Conservation (phyloP, 1,140 invertebrate species). For the Telenomus remus region DNA sequence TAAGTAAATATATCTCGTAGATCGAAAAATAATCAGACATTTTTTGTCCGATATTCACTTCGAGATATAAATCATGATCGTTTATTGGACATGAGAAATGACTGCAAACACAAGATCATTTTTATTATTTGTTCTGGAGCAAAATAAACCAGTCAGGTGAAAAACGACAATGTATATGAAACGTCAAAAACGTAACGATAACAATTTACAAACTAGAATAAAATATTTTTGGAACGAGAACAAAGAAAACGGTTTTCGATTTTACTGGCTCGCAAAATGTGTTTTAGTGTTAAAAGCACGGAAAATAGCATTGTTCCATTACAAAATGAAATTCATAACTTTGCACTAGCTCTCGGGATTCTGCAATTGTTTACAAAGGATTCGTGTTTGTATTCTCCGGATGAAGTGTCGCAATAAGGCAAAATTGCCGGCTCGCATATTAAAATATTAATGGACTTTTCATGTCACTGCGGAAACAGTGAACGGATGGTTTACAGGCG, state of each 20-base stretch:
- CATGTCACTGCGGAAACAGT: slow-evolving; percentile 50
- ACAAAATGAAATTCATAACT: slow-evolving; percentile 21
- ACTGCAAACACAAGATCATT: no score
- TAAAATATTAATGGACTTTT: slow-evolving; percentile 61
- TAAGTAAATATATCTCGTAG: no score
- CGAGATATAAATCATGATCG: no score
- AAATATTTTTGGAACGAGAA: no score
- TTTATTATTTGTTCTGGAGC: no score
- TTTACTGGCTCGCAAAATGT: slow-evolving; percentile 1
- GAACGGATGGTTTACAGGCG: slow-evolving; percentile 50
- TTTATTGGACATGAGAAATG: no score
- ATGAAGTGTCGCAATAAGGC: slow-evolving; percentile 32
- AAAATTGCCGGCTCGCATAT: slow-evolving; percentile 37
- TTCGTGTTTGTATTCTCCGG: slow-evolving; percentile 40
- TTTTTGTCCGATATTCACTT: no score
- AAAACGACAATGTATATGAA: no score
- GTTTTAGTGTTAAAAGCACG: slow-evolving; percentile 3
- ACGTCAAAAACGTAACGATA: no score
- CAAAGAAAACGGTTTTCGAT: background rate
- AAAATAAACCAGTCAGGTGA: no score
- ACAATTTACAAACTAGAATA: no score
- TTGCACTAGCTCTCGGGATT: slow-evolving; percentile 2
- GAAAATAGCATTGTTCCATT: slow-evolving; percentile 27
- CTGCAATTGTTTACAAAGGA: slow-evolving; percentile 34
- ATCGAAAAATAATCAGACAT: no score